Evolutionary conservation across 2,888 invertebrate genomes (phyloP).

Genomic region (Nycteola revayana): DNA sequence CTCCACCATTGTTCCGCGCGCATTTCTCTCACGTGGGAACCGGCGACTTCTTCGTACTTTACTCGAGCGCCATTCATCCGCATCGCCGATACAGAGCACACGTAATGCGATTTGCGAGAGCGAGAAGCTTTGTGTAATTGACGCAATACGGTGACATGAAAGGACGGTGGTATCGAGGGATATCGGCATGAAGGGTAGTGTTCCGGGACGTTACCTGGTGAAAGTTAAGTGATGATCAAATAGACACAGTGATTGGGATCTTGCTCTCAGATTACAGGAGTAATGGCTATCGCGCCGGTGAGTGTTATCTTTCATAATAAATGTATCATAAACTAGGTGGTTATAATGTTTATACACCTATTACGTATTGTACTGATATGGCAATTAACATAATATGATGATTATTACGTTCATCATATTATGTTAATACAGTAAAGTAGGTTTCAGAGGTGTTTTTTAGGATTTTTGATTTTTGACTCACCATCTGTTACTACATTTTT

Average conservation of each 20-base stretch:
- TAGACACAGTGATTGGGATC: slow-evolving; percentile 60
- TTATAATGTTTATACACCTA: too few relatives aligned
- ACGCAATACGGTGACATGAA: slow-evolving; percentile 48
- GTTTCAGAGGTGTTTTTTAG: too few relatives aligned
- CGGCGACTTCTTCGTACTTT: slow-evolving; percentile 63
- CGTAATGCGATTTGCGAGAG: slow-evolving; percentile 48
- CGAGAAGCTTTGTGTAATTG: slow-evolving; percentile 43
- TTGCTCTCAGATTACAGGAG: slow-evolving; percentile 54
- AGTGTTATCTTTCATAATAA: slow-evolving; percentile 33
- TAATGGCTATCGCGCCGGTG: slow-evolving; percentile 66
- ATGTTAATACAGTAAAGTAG: too few relatives aligned
- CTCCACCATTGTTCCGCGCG: slow-evolving; percentile 64
- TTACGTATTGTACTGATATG: too few relatives aligned
- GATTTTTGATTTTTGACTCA: too few relatives aligned
- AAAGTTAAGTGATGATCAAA: slow-evolving; percentile 73
- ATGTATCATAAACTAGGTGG: too few relatives aligned
- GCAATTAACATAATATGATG: too few relatives aligned
- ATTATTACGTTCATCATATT: too few relatives aligned
- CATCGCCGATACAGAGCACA: slow-evolving; percentile 50
- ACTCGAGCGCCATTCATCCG: slow-evolving; percentile 55
- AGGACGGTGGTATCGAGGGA: slow-evolving; percentile 42
- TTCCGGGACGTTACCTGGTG: slow-evolving; percentile 45
- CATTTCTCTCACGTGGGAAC: slow-evolving; percentile 80
- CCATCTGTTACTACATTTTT: too few relatives aligned
- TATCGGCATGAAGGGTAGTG: slow-evolving; percentile 53